Evolutionary conservation across 1,140 invertebrate species (phyloP), one percentile per base, ranked within the genome.

Genomic region (Ephestia elutella): DNA sequence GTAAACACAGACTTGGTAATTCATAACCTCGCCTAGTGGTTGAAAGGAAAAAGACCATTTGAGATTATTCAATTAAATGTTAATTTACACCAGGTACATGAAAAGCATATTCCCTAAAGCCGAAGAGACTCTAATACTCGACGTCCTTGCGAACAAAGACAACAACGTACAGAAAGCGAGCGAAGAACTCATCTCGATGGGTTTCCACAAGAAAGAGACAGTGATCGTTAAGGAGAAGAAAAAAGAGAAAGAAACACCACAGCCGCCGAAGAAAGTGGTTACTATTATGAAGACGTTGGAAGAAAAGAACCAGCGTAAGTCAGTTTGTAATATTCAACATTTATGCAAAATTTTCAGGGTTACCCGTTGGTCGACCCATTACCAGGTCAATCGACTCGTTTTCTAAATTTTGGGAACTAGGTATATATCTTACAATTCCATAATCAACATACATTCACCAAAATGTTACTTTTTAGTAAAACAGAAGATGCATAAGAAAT

Each of bases 41-140:
- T n/a, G n/a, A n/a, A n/a, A n/a, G n/a, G n/a, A n/a, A n/a, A n/a
- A n/a, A n/a, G n/a, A n/a, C n/a, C n/a, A n/a, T n/a, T n/a, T n/a
- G n/a, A n/a, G n/a, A n/a, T 25, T 25, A 2, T 25, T 25, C 21
- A 2, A 25, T 25, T 25, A 25, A 25, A 25, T 25, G 7, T 32
- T 10, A 32, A 32, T 32, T 32, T 32, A 32, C 30, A 9, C 11
- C 30, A 96, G 95, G 90, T 97, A 97, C 84, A 91, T 97, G 89
- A 97, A 97, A 86, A 95, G 94, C 75, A 92, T 97, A 68, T 97
- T 96, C 86, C 95, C 95, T n/a, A 95, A 96, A 86, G 95, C 94
- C 0, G 96, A 97, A 66, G 96, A 97, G 82, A 95, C 94, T n/a
- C 81, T 96, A 21, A 92, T 97, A 8, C 89, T 97, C 51, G 96